Conservation (phyloP, 2,797 vertebrate genomes). For the Paratrypauchen microcephalus region DNA sequence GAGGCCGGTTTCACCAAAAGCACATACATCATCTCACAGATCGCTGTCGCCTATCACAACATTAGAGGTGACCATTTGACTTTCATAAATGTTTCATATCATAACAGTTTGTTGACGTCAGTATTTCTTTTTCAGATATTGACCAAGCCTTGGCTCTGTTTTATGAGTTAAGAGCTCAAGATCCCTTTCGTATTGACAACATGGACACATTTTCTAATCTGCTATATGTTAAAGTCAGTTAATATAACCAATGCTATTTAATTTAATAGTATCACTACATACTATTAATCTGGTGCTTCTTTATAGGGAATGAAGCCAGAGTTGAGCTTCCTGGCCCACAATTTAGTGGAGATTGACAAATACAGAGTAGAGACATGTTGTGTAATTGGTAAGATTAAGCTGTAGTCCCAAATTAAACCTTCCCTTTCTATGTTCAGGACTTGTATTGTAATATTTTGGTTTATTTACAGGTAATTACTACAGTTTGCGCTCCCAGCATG, state of each 20-base stretch:
- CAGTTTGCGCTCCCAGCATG: slow-evolving; percentile 95
- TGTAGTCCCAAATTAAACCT: neutral
- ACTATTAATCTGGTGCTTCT: slow-evolving; percentile 12
- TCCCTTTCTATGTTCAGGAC: neutral
- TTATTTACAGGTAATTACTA: slow-evolving; percentile 91
- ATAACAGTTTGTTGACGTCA: neutral
- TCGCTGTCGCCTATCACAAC: slow-evolving; percentile 98
- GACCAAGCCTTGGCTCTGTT: slow-evolving; percentile 97
- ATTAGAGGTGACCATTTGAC: slow-evolving; percentile 84
- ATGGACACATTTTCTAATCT: slow-evolving; percentile 99
- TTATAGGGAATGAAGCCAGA: slow-evolving; percentile 96
- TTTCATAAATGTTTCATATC: neutral
- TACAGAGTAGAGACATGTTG: slow-evolving; percentile 98
- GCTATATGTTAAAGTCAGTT: slow-evolving; percentile 93
- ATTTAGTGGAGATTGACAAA: slow-evolving; percentile 98
- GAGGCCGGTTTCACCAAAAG: slow-evolving; percentile 97
- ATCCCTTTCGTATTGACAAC: slow-evolving; percentile 98
- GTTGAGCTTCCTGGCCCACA: slow-evolving; percentile 96
- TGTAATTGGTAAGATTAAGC: slow-evolving; percentile 84
- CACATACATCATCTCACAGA: slow-evolving; percentile 98
- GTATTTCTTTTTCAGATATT: slow-evolving; percentile 82
- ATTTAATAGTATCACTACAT: slow-evolving; percentile 1
- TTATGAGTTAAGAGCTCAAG: slow-evolving; percentile 92
- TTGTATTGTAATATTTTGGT: slow-evolving; percentile 1
- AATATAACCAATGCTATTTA: neutral